A percentile compares a stretch with the other conserved stretches of the same genome.
phyloP scores from a whole-genome alignment of 2,888 invertebrate genomes.

The Eumerus sabulonum region DNA sequence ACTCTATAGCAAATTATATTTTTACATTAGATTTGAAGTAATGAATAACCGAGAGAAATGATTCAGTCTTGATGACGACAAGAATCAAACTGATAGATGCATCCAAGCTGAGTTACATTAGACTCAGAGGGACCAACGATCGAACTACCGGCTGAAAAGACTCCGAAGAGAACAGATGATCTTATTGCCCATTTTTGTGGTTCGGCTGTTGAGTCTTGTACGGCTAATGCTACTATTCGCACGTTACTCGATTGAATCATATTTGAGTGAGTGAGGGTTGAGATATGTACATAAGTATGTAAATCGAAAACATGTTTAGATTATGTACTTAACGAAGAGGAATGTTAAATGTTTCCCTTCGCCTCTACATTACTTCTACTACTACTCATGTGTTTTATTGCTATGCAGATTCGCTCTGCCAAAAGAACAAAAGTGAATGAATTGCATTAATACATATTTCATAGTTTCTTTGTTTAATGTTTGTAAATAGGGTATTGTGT shows the following conservation, averaged over 20 bases:
- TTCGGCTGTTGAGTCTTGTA: slow-evolving; percentile 22
- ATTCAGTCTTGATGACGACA: slow-evolving; percentile 53
- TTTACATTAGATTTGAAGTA: background rate
- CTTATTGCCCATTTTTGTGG: slow-evolving; percentile 15
- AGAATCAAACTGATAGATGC: slow-evolving; percentile 38
- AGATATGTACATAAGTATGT: too few species aligned
- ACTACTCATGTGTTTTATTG: slow-evolving; percentile 18
- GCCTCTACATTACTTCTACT: too few species aligned
- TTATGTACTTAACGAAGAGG: slow-evolving; percentile 27
- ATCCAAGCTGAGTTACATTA: slow-evolving; percentile 48
- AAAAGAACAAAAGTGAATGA: slow-evolving; percentile 3
- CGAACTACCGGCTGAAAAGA: slow-evolving; percentile 42
- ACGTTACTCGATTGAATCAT: slow-evolving; percentile 31
- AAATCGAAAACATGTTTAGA: slow-evolving; percentile 51
- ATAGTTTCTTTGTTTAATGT: slow-evolving; percentile 24
- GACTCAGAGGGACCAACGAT: slow-evolving; percentile 20
- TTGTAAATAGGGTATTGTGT: slow-evolving; percentile 20
- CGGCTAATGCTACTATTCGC: slow-evolving; percentile 21
- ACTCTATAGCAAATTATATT: too few species aligned
- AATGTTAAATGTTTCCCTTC: too few species aligned
- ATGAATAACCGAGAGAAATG: slow-evolving; percentile 12
- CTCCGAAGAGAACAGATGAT: slow-evolving; percentile 49
- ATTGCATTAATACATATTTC: slow-evolving; percentile 32
- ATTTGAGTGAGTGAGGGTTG: slow-evolving; percentile 46
- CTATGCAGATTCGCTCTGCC: slow-evolving; percentile 30